Base-by-base conservation (phyloP, 1,140 invertebrate species). In the Drosophila parvula region DNA sequence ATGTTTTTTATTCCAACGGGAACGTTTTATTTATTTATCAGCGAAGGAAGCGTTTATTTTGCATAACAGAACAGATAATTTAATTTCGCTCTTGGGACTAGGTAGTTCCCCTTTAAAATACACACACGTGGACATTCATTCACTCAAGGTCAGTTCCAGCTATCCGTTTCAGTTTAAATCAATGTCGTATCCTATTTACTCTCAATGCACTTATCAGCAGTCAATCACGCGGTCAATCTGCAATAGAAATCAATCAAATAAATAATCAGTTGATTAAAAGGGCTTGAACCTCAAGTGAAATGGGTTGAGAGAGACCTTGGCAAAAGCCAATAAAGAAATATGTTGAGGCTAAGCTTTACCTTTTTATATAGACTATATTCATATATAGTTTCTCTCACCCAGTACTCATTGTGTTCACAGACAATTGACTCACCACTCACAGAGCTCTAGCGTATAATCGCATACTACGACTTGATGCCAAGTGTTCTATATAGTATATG, bases 201-300 rank as follows among this genome's bases (percentile, higher is more conserved):
- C 36, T n/a, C 53, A 38, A 45, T 56, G 18, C 61, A 79, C 69
- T 51, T 62, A 61, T 63, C 45, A 60, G 68, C 73, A 67, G 43
- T 67, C 62, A 68, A 44, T 67, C 62, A 81, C 79, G 45, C 74
- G 61, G 70, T 44, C 60, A 61, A 77, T 61, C 79, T 81, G 67
- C 22, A 73, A 51, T n/a, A 1, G 3, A 63, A 44, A 28, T 44
- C 11, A 44, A 28, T 43, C 14, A 48, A 22, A 38, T 9, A 9
- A 32, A 32, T 48, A 67, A 67, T 67, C 61, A 67, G 64, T 50
- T 48, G 12, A 22, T 3, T 10, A n/a, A 38, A 38, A 11, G 44
- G 8, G 14, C 12, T 58, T 43, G 30, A 34, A 16, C 5, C 16
- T 64, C 3, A 36, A 36, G 30, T 45, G 32, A 28, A 62, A 14